Conservation (phyloP, 37 sponge, comb jelly and placozoan species). For the Geodia barretti region DNA sequence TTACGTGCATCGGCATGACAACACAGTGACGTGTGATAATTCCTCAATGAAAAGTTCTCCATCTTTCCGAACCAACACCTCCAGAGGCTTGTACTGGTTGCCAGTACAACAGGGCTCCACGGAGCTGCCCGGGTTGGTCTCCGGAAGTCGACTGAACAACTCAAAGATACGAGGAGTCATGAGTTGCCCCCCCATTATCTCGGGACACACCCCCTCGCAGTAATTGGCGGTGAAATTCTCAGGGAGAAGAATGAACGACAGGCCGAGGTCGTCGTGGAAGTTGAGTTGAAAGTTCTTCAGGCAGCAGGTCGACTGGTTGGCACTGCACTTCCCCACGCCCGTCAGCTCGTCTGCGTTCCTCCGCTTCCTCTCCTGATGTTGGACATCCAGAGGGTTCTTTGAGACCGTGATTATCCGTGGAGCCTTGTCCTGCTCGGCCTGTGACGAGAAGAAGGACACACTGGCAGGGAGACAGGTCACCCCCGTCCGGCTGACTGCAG, state of each 20-base stretch:
- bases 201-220: constrained; percentile 65
- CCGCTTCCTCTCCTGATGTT: background rate
- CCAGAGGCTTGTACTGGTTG: constrained; percentile 17
- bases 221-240: constrained; percentile 31
- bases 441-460: constrained; percentile 12
- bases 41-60: constrained; percentile 3
- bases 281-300: constrained; percentile 42
- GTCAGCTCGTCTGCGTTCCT: background rate
- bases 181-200: background rate
- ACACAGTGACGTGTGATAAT: constrained; percentile 38
- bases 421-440: background rate
- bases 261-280: constrained; percentile 45
- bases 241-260: constrained; percentile 35
- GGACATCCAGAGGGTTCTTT: constrained; percentile 30
- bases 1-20: constrained; percentile 45
- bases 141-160: constrained; percentile 14
- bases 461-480: background rate
- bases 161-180: constrained; percentile 34
- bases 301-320: constrained; percentile 52
- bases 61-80: constrained; percentile 7
- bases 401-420: constrained; percentile 39
- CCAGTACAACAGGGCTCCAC: constrained; percentile 69
- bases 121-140: constrained; percentile 5
- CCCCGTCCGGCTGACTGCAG: constrained; percentile 8
- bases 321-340: constrained; percentile 27